Conservation (phyloP, 2,888 invertebrate genomes). For the Notocelia uddmanniana region DNA sequence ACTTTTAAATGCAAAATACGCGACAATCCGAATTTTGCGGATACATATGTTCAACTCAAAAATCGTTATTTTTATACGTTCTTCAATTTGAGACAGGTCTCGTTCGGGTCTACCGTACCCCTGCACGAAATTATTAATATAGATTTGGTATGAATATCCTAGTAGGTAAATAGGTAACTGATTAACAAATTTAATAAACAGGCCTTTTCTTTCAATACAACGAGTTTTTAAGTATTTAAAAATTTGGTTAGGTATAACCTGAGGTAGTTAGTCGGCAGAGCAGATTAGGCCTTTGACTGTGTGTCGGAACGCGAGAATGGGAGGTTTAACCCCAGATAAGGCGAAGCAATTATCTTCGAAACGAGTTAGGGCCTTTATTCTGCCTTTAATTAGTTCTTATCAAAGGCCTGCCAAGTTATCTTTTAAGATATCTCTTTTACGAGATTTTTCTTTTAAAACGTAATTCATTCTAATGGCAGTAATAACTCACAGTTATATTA, state of each 20-base stretch:
- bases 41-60: too few species aligned
- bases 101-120: too few species aligned
- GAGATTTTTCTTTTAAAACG: constrained; percentile 9
- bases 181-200: neutral
- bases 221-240: too few species aligned
- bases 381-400: constrained; percentile 8
- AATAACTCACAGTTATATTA: constrained; percentile 7
- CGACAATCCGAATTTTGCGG: too few species aligned
- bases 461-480: constrained; percentile 3
- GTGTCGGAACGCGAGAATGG: neutral
- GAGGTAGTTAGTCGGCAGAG: neutral
- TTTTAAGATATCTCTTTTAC: neutral
- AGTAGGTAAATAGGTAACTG: too few species aligned
- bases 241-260: too few species aligned
- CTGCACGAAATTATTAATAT: too few species aligned
- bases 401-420: neutral
- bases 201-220: neutral
- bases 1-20: too few species aligned
- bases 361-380: constrained; percentile 1
- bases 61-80: too few species aligned
- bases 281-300: neutral
- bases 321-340: neutral
- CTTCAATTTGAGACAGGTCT: too few species aligned
- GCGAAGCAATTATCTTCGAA: constrained; percentile 4
- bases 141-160: too few species aligned